Evolutionary conservation across 2,888 invertebrate genomes (phyloP).

Genomic region (Drosophila siamana): DNA sequence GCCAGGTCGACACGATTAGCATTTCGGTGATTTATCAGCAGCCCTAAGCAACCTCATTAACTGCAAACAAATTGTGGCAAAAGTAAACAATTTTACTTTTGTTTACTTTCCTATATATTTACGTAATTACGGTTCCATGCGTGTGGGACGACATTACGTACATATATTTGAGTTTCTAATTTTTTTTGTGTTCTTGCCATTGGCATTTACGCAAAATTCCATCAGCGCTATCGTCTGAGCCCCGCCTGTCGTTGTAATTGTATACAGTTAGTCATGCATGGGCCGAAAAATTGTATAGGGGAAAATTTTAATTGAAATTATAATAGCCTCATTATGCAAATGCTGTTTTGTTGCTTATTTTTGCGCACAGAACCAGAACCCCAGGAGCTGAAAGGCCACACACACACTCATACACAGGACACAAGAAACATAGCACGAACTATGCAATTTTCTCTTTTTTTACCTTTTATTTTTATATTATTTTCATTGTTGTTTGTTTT

Average conservation of each 20-base stretch:
- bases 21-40: not conserved
- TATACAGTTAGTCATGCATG: conserved; percentile 58
- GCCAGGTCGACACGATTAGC: not conserved
- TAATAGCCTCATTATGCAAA: conserved; percentile 79
- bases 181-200: conserved; percentile 10
- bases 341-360: conserved; percentile 57
- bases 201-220: conserved; percentile 20
- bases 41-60: conserved; percentile 22
- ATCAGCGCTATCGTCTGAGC: conserved; percentile 12
- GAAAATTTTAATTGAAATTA: conserved; percentile 77
- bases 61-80: conserved; percentile 3
- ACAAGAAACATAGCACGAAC: conserved; percentile 29
- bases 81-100: conserved; percentile 19
- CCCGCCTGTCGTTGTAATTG: conserved; percentile 16
- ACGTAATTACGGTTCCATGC: conserved; percentile 58
- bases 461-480: conserved; percentile 6
- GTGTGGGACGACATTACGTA: conserved; percentile 1
- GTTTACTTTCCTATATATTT: conserved; percentile 53
- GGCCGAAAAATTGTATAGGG: conserved; percentile 15
- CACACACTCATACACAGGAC: conserved; percentile 17
- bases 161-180: not conserved
- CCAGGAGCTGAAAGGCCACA: not conserved
- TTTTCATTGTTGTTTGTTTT: conserved; percentile 29
- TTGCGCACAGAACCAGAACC: conserved; percentile 2
- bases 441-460: conserved; percentile 24